Evolutionary conservation across 2,797 vertebrate species (phyloP).

Genomic region (Dryobates pubescens): DNA sequence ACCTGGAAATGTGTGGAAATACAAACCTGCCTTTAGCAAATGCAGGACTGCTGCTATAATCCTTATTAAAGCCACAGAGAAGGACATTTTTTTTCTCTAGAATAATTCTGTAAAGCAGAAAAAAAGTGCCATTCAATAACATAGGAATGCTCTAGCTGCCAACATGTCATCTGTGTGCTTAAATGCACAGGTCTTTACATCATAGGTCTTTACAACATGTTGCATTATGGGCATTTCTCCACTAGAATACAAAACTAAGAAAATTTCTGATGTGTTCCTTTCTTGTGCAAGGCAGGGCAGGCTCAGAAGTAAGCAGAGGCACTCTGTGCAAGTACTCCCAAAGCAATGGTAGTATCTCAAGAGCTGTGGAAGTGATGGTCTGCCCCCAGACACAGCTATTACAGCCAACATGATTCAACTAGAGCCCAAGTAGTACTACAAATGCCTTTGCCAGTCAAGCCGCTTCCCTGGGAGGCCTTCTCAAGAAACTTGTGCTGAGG

Average conservation of each 20-base stretch:
- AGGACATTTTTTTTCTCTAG: background rate
- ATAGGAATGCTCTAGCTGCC: background rate
- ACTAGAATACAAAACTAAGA: background rate
- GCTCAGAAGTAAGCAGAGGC: background rate
- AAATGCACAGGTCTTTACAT: background rate
- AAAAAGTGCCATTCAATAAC: background rate
- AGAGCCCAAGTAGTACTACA: background rate
- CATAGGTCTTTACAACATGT: background rate
- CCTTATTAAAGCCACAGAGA: background rate
- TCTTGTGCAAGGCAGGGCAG: background rate
- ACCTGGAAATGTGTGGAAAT: background rate
- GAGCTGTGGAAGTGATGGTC: background rate
- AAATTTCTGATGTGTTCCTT: background rate
- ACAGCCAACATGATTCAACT: fast-evolving
- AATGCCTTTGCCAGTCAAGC: background rate
- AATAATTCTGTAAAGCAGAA: background rate
- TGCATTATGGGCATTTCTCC: background rate
- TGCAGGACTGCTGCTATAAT: background rate
- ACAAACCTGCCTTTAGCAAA: background rate
- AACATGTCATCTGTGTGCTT: background rate
- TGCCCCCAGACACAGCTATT: fast-evolving
- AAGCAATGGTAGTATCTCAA: background rate
- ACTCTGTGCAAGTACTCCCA: background rate
- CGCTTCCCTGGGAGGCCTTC: background rate
- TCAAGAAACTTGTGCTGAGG: background rate